Base-by-base conservation (phyloP, 1,140 invertebrate species). In the Danaus plexippus region DNA sequence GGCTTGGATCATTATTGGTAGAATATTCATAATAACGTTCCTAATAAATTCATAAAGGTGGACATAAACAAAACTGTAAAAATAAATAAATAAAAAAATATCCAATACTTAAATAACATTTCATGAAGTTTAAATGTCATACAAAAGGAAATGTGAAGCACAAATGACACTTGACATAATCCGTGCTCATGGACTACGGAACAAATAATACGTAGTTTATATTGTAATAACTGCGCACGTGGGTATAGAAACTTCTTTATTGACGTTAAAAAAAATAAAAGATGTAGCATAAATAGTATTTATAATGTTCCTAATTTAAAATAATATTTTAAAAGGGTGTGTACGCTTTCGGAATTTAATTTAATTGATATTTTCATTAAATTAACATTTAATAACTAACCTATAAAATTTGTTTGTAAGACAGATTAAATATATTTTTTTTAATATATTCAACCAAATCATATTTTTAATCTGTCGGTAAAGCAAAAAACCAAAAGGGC, bases 161-260 rank as follows among this genome's bases (percentile, higher is more conserved):
- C 22, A 32, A 32, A 32, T 32, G 22, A 43, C 54, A 49, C 54
- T 56, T 32, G 42, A 50, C 54, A 56, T 56, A 56, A 56, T 56
- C 54, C 47, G 40, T 6, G 41, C 12, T 22, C 32, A 15, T 52
- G 54, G 64, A 64, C 59, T 64, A 56, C 42, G 13, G 61, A 44
- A 59, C 57, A 54, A 63, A 41, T 10, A 42, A 11, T 40, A 42
- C 13, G 41, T 61, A 12, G 44, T 57, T 61, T 57, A 57, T 48
- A 61, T 61, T 61, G 41, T 50, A 61, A 61, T 54, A 49, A 32
- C 22, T 32, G 22, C 7, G 22, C 22, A 32, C 22, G 22, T 32
- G 22, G 22, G 2, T 4, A 32, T 6, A 6, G 7, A 15, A 32
- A 6, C 22, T 32, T 32, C 7, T 32, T 32, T 32, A 32, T 32